Percentiles rank a stretch among this genome's conserved stretches.
phyloP scores from a whole-genome alignment of 2,797 vertebrate species.

The Oceanodroma leucorhoa region DNA sequence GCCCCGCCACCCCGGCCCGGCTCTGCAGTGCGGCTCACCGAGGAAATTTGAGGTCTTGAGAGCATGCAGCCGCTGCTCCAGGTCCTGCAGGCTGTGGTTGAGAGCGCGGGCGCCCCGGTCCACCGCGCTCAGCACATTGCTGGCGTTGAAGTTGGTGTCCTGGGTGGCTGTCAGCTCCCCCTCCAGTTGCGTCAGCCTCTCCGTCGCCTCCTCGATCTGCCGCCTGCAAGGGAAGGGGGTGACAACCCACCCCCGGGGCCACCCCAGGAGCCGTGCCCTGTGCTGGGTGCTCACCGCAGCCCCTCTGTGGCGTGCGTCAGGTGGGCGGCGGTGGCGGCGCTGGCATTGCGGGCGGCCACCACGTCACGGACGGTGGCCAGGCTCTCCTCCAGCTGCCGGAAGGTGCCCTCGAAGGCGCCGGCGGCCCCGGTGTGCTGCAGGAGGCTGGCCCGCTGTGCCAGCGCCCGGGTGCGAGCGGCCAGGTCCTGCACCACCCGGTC shows the following conservation, averaged over 20 bases:
- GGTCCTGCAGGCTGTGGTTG: slow-evolving; percentile 86
- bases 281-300: slow-evolving; percentile 69
- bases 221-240: slow-evolving; percentile 66
- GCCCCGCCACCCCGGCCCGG: rapidly evolving
- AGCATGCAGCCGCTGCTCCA: slow-evolving; percentile 83
- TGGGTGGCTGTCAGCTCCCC: slow-evolving; percentile 86
- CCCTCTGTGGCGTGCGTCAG: slow-evolving; percentile 87
- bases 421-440: slow-evolving; percentile 89
- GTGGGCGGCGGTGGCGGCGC: slow-evolving; percentile 76
- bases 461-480: slow-evolving; percentile 78
- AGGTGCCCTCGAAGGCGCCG: slow-evolving; percentile 84
- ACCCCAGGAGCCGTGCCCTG: rapidly evolving
- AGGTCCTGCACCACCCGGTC: slow-evolving; percentile 95
- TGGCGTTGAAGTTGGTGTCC: slow-evolving; percentile 90
- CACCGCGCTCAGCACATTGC: slow-evolving; percentile 83
- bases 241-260: rapidly evolving
- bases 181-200: slow-evolving; percentile 87
- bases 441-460: slow-evolving; percentile 81
- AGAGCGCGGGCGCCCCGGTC: slow-evolving; percentile 87
- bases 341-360: slow-evolving; percentile 86
- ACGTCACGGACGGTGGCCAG: slow-evolving; percentile 82
- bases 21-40: slow-evolving; percentile 71
- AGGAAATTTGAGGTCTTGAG: slow-evolving; percentile 96
- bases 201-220: slow-evolving; percentile 88
- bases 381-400: slow-evolving; percentile 85